phyloP scores from a whole-genome alignment of 2,797 vertebrate genomes.

The Rhyacichthys aspro region DNA sequence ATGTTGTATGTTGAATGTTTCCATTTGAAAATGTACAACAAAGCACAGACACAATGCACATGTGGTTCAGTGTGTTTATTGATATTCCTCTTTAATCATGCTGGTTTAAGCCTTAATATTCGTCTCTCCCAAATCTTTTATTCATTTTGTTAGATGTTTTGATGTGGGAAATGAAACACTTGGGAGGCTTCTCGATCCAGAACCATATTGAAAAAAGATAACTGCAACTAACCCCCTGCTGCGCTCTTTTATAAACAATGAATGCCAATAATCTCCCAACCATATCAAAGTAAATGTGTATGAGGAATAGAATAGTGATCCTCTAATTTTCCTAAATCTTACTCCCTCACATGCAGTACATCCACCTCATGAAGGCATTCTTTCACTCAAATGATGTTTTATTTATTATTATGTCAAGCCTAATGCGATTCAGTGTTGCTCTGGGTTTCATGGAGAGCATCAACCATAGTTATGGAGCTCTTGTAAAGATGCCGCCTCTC shows the following conservation, averaged over 20 bases:
- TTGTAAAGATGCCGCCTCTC: slow-evolving; percentile 63
- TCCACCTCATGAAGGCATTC: not conserved
- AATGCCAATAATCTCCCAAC: slow-evolving; percentile 48
- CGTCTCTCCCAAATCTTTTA: slow-evolving; percentile 45
- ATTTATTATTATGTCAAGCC: slow-evolving; percentile 21
- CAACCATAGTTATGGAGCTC: slow-evolving; percentile 55
- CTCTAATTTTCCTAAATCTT: not conserved
- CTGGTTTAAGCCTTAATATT: slow-evolving; percentile 51
- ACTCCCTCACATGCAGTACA: not conserved
- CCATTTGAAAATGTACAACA: slow-evolving; percentile 4
- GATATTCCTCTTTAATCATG: slow-evolving; percentile 42
- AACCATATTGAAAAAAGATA: slow-evolving; percentile 48
- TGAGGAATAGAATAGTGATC: not conserved
- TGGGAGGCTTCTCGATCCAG: slow-evolving; percentile 45
- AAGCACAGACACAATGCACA: slow-evolving; percentile 17
- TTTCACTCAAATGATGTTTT: slow-evolving; percentile 15
- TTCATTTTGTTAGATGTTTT: slow-evolving; percentile 61
- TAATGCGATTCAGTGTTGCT: slow-evolving; percentile 9
- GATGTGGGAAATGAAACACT: slow-evolving; percentile 61
- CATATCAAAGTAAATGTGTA: slow-evolving; percentile 33
- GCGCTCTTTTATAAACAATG: slow-evolving; percentile 45
- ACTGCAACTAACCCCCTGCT: slow-evolving; percentile 46
- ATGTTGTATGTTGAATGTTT: too few species aligned
- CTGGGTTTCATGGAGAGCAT: slow-evolving; percentile 55
- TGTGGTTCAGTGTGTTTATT: slow-evolving; percentile 20